A percentile compares a stretch with the other conserved stretches of the same genome.
These are phyloP conservation scores for Sarcophaga variegata DNA, from an alignment of 2,888 invertebrate genomes.

Conservation along the genomic window DNA sequence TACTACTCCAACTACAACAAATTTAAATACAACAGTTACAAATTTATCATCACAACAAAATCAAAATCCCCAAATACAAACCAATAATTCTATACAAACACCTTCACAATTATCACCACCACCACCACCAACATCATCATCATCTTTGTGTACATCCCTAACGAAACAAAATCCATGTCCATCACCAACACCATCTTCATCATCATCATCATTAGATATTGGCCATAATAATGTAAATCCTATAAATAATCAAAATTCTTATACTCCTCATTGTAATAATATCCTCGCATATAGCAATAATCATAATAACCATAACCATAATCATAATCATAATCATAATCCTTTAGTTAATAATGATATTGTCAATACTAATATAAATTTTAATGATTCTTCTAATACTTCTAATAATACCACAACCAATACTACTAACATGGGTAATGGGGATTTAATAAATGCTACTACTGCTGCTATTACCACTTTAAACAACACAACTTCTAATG, in stretches of 20 bases:
- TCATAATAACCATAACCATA: conserved; percentile 54
- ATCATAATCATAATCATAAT: conserved; percentile 64
- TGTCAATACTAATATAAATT: conserved; percentile 78
- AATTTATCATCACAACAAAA: conserved; percentile 64
- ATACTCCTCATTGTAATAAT: conserved; percentile 19
- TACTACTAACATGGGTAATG: conserved; percentile 65
- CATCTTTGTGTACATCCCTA: conserved; percentile 62
- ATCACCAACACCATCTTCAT: conserved; percentile 61
- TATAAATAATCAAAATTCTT: conserved; percentile 54
- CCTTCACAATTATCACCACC: conserved; percentile 55
- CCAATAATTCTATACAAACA: conserved; percentile 71
- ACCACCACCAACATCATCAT: conserved; percentile 67
- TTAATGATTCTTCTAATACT: conserved; percentile 79
- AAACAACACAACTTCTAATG: conserved; percentile 63
- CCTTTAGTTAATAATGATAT: conserved; percentile 73
- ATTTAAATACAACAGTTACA: conserved; percentile 56
- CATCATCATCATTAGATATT: conserved; percentile 66
- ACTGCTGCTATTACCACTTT: conserved; percentile 38
- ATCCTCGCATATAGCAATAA: conserved; percentile 57
- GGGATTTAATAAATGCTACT: conserved; percentile 57
- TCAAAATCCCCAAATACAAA: conserved; percentile 59
- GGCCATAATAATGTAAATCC: conserved; percentile 59
- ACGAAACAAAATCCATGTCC: conserved; percentile 41
- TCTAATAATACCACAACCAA: conserved; percentile 45
- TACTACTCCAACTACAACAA: conserved; percentile 67